Evolutionary conservation across 1,140 invertebrate species (phyloP).

Genomic region (Amyelois transitella): DNA sequence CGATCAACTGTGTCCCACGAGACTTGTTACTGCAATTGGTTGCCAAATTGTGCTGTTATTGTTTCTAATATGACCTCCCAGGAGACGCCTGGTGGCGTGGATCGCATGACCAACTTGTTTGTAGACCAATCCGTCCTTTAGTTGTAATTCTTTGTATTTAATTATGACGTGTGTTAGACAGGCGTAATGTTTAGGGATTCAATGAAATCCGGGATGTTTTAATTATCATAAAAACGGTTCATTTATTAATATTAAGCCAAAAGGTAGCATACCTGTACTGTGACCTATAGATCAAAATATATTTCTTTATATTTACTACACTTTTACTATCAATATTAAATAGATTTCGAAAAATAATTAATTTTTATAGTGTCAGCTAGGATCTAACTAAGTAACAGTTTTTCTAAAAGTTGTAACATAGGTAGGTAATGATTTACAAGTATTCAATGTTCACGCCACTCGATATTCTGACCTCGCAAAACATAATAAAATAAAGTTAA

Average conservation of each 20-base stretch:
- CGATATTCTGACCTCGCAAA: background rate
- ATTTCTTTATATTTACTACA: too few species aligned
- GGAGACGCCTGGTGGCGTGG: conserved; percentile 11
- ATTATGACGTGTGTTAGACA: background rate
- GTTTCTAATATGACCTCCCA: conserved; percentile 42
- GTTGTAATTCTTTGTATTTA: background rate
- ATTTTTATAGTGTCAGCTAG: too few species aligned
- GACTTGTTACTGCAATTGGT: conserved; percentile 41
- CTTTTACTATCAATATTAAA: too few species aligned
- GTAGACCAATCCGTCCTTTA: background rate
- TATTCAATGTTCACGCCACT: background rate
- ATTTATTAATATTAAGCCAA: too few species aligned
- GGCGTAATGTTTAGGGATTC: background rate
- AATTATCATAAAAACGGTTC: too few species aligned
- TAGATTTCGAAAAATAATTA: too few species aligned
- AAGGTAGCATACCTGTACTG: too few species aligned
- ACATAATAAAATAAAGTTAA: conserved; percentile 1
- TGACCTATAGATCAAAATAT: too few species aligned
- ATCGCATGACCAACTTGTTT: background rate
- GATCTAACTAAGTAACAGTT: too few species aligned
- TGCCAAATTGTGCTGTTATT: conserved; percentile 43
- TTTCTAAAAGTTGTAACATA: too few species aligned
- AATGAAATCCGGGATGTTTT: too few species aligned
- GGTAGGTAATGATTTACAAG: too few species aligned
- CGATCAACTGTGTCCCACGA: conserved; percentile 14